Percentiles rank a stretch among this genome's conserved stretches.
Conservation (phyloP, 1,140 invertebrate genomes). For the Nephila pilipes region DNA sequence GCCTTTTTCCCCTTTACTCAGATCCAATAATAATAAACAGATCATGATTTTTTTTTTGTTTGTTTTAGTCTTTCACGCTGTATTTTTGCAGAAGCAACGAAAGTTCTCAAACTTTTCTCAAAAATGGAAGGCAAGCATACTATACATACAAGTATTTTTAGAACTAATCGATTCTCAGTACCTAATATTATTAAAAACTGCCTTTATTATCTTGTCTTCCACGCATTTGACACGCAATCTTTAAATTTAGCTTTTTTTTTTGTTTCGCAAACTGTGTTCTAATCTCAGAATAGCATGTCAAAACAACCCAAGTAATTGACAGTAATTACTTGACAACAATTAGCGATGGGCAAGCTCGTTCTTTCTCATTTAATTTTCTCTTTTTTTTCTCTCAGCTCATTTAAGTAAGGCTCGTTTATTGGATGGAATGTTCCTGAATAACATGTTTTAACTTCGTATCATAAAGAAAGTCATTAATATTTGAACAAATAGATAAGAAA, state of each 20-base stretch:
- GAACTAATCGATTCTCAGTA: background rate
- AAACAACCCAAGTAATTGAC: background rate
- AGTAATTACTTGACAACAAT: conserved; percentile 3
- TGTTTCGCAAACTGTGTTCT: background rate
- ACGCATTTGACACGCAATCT: background rate
- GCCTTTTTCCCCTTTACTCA: no score
- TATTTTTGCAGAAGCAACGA: no score
- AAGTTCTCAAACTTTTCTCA: background rate
- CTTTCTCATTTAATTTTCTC: background rate
- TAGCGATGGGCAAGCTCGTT: background rate
- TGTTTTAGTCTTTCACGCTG: no score
- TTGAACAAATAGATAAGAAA: no score
- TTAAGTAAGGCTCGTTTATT: background rate
- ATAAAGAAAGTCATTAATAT: no score
- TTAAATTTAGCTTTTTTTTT: conserved; percentile 19
- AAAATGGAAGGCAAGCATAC: background rate
- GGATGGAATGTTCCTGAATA: background rate
- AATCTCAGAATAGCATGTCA: conserved; percentile 24
- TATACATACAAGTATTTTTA: background rate
- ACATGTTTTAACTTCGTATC: background rate
- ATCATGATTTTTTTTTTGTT: no score
- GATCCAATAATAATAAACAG: no score
- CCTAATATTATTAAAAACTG: background rate
- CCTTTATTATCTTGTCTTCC: background rate
- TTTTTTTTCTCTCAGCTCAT: background rate